Evolutionary conservation across 1,140 invertebrate species (phyloP).

Genomic region (Lamellibrachia luymesi): DNA sequence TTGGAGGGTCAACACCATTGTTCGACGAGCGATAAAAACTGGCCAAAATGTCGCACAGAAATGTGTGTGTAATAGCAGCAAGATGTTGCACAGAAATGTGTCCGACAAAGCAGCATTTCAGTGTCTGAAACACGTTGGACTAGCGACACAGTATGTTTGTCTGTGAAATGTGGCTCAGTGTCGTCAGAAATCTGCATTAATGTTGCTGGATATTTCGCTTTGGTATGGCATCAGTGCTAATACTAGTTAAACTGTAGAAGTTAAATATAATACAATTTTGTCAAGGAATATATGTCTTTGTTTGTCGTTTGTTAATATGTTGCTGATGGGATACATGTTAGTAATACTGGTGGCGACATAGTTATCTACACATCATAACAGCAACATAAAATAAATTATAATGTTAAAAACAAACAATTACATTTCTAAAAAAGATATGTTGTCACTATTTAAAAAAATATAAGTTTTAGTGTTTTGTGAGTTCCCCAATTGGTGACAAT

Average conservation of each 20-base stretch:
- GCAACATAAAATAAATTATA: neutral
- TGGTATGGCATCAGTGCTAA: neutral
- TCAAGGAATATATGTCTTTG: neutral
- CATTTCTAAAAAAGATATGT: too few species aligned
- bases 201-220: neutral
- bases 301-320: neutral
- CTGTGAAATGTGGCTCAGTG: neutral
- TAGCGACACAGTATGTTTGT: neutral
- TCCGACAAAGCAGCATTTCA: neutral
- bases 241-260: conserved; percentile 5
- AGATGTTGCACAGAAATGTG: neutral
- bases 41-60: neutral
- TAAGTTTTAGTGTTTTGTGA: too few species aligned
- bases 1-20: neutral
- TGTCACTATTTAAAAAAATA: too few species aligned
- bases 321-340: neutral
- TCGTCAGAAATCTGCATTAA: neutral
- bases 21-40: conserved; percentile 13
- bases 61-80: neutral
- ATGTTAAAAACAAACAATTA: too few species aligned
- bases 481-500: too few species aligned
- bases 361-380: neutral
- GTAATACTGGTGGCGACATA: neutral
- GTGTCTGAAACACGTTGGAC: neutral
- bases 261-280: neutral